Conservation (phyloP, 2,113 vertebrate species). For the Arenaria interpres region DNA sequence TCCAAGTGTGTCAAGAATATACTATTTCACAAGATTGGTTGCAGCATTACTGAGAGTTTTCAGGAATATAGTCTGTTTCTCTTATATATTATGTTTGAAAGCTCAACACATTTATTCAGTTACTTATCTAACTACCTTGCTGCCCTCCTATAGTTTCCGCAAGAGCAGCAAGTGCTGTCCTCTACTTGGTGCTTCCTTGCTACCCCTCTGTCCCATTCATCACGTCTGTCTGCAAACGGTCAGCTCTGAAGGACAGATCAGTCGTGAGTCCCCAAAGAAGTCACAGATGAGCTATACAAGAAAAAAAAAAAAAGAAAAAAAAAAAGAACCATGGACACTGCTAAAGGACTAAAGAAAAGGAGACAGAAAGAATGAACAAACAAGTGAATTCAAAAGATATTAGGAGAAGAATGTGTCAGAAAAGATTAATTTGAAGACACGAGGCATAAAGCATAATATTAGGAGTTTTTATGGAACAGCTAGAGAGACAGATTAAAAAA, state of each 20-base stretch:
- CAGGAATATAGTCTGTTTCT: background rate
- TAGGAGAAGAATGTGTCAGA: background rate
- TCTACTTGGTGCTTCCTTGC: background rate
- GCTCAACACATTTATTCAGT: background rate
- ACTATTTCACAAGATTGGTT: background rate
- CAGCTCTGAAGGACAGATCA: background rate
- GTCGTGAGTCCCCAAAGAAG: background rate
- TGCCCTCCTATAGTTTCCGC: background rate
- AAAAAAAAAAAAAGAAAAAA: background rate
- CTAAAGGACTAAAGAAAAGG: background rate
- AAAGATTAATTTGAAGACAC: conserved; percentile 1
- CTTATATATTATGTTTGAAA: background rate
- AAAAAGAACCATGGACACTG: background rate
- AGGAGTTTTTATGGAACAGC: background rate
- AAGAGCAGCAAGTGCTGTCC: background rate
- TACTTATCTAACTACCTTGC: background rate
- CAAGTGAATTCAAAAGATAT: background rate
- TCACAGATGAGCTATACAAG: background rate
- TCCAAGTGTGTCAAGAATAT: background rate
- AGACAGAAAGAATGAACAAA: background rate
- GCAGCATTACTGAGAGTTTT: background rate
- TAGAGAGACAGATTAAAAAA: background rate
- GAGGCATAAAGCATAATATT: background rate
- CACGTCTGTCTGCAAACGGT: background rate
- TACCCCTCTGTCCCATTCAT: background rate